These are phyloP conservation scores for Pomatorhinus ruficollis DNA, from an alignment of 2,113 vertebrate species.

Conservation along the genomic window DNA sequence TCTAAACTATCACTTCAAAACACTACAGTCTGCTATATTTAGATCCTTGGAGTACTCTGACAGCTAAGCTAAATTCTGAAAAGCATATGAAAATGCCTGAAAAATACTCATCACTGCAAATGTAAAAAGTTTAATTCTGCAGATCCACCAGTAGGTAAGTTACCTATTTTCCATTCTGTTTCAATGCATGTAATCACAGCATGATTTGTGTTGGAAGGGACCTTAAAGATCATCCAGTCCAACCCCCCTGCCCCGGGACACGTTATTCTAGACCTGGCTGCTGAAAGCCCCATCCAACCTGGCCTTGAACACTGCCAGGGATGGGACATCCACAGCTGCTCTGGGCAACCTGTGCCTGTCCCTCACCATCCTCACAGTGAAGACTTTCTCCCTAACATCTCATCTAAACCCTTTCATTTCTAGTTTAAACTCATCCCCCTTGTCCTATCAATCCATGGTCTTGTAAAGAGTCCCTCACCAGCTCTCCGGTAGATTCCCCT, in stretches of 20 bases:
- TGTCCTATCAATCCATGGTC: not conserved
- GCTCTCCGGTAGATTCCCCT: not conserved
- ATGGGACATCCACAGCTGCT: not conserved
- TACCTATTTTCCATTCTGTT: not conserved
- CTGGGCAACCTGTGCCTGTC: not conserved
- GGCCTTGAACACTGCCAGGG: not conserved
- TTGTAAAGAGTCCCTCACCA: not conserved
- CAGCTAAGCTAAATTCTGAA: not conserved
- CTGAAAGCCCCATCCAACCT: not conserved
- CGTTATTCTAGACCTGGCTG: not conserved
- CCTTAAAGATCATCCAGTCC: not conserved
- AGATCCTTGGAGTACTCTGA: not conserved
- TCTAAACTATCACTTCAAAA: slow-evolving; percentile 13
- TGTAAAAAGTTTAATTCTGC: not conserved
- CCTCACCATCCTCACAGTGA: not conserved
- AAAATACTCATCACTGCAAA: not conserved
- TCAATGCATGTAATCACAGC: not conserved
- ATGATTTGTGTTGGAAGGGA: not conserved
- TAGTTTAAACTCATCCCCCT: not conserved
- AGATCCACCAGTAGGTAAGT: not conserved
- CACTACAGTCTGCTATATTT: slow-evolving; percentile 13
- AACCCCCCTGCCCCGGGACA: too few relatives aligned
- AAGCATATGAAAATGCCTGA: not conserved
- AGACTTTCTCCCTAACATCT: not conserved
- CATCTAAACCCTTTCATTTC: not conserved